These are phyloP conservation scores for Stomorhina lunata DNA, from an alignment of 2,888 invertebrate genomes.

Conservation along the genomic window DNA sequence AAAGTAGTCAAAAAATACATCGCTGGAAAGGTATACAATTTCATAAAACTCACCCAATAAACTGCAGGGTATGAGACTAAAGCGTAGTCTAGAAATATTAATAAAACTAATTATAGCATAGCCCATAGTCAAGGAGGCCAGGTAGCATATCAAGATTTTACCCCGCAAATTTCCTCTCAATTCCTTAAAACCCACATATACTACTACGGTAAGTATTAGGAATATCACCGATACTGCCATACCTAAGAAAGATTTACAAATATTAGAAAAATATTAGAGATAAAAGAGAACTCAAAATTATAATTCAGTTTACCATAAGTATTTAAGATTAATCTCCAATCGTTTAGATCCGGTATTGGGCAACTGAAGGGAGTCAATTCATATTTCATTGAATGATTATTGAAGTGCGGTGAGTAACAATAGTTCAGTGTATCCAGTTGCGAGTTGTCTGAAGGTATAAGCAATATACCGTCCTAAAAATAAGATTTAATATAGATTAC, in stretches of 20 bases:
- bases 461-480: constrained; percentile 43
- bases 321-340: constrained; percentile 28
- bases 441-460: background rate
- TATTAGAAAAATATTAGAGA: no score
- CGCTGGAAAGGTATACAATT: background rate
- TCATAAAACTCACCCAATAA: constrained; percentile 74
- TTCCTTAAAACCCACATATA: constrained; percentile 85
- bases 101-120: constrained; percentile 80
- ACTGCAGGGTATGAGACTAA: constrained; percentile 65
- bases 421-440: constrained; percentile 46
- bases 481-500: background rate
- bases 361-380: constrained; percentile 64
- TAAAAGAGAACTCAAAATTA: no score
- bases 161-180: constrained; percentile 84
- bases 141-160: constrained; percentile 87
- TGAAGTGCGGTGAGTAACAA: constrained; percentile 58
- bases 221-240: constrained; percentile 86
- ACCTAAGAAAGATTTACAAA: constrained; percentile 79
- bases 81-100: constrained; percentile 9
- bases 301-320: constrained; percentile 45
- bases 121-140: constrained; percentile 83
- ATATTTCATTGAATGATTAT: background rate
- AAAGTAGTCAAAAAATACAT: background rate
- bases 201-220: constrained; percentile 84
- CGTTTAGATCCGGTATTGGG: constrained; percentile 14